A percentile compares a stretch with the other conserved stretches of the same genome.
Conservation (phyloP, 2,888 invertebrate genomes). For the Brenthis hecate region DNA sequence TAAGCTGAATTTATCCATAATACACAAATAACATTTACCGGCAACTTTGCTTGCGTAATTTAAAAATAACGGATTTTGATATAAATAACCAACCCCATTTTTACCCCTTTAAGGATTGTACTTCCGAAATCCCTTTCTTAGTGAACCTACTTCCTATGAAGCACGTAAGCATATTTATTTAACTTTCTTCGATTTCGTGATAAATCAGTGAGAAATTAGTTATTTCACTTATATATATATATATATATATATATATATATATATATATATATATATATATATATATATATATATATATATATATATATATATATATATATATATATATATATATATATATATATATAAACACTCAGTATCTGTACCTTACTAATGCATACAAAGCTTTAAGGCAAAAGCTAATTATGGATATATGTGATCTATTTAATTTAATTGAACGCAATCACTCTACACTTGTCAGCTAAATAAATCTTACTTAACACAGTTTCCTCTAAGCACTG, state of each 20-base stretch:
- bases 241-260: neutral
- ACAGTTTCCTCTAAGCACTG: conserved; percentile 8
- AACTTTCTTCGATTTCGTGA: too few relatives aligned
- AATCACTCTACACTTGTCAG: conserved; percentile 19
- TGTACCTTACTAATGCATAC: conserved; percentile 1
- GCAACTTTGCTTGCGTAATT: too few relatives aligned
- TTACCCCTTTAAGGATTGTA: too few relatives aligned
- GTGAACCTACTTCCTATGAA: too few relatives aligned
- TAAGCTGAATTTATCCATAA: too few relatives aligned
- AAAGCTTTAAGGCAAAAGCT: conserved; percentile 1
- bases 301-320: neutral
- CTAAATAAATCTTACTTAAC: conserved; percentile 16
- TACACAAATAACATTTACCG: too few relatives aligned
- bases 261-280: neutral
- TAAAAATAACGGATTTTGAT: too few relatives aligned
- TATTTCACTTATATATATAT: too few relatives aligned
- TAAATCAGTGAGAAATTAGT: too few relatives aligned
- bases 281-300: neutral
- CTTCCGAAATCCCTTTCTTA: too few relatives aligned
- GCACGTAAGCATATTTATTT: too few relatives aligned
- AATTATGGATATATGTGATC: conserved; percentile 19
- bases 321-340: neutral
- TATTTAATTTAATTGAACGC: conserved; percentile 20
- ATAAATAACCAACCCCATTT: too few relatives aligned
- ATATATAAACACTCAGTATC: neutral